Evolutionary conservation across 1,140 invertebrate genomes (phyloP).

Genomic region (Tetranychus urticae): DNA sequence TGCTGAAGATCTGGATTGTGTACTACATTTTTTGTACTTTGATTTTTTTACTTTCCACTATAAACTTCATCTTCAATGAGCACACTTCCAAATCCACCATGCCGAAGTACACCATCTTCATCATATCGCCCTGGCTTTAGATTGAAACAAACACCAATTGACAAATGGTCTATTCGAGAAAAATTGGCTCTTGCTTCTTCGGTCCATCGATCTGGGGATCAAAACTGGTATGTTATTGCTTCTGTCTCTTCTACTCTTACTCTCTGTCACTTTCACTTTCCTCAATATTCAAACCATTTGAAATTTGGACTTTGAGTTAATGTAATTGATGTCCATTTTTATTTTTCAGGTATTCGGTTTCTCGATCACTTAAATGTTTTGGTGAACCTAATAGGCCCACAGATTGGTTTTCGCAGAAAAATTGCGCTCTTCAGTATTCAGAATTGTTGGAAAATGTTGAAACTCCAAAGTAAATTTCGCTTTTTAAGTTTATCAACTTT

Average conservation of each 20-base stretch:
- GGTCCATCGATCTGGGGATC: slow-evolving; percentile 62
- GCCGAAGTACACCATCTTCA: background rate
- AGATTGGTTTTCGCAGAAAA: slow-evolving; percentile 78
- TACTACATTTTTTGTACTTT: no score
- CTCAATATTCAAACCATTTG: background rate
- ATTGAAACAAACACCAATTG: slow-evolving; percentile 18
- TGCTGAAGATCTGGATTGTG: no score
- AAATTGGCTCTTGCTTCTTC: slow-evolving; percentile 61
- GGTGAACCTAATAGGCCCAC: slow-evolving; percentile 42
- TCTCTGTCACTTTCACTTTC: background rate
- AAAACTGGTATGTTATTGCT: slow-evolving; percentile 44
- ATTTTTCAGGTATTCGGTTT: slow-evolving; percentile 47
- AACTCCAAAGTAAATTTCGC: slow-evolving; percentile 37
- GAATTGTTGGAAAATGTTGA: slow-evolving; percentile 56
- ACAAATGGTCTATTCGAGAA: slow-evolving; percentile 60
- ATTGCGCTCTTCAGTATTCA: slow-evolving; percentile 69
- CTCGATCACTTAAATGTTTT: slow-evolving; percentile 40
- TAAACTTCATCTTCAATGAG: slow-evolving; percentile 1
- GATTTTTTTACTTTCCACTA: no score
- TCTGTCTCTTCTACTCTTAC: background rate
- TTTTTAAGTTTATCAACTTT: background rate
- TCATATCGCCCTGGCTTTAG: background rate
- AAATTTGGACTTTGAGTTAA: background rate
- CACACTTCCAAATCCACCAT: background rate
- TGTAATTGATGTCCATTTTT: background rate